phyloP scores from a whole-genome alignment of 2,888 invertebrate genomes.

The Polyommatus iphigenia region DNA sequence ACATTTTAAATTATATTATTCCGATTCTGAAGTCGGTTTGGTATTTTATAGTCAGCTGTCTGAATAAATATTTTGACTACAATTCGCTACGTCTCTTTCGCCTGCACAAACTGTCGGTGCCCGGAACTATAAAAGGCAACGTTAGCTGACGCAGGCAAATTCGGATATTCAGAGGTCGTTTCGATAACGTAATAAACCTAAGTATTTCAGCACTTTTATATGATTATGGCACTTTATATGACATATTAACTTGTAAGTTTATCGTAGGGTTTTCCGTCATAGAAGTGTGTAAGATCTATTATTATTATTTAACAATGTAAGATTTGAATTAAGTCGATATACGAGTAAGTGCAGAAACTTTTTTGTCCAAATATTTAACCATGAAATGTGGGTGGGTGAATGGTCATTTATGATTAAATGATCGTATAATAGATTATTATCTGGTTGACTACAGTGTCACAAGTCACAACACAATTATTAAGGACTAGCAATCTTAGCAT shows the following conservation, averaged over 20 bases:
- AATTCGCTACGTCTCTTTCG: background rate
- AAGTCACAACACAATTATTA: too few species aligned
- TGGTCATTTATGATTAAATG: too few species aligned
- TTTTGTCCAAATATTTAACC: background rate
- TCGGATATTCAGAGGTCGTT: constrained; percentile 61
- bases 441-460: too few species aligned
- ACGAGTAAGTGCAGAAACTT: background rate
- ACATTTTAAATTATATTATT: too few species aligned
- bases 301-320: constrained; percentile 10
- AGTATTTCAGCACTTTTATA: constrained; percentile 29
- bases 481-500: too few species aligned
- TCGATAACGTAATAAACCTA: constrained; percentile 37
- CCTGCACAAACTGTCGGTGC: background rate
- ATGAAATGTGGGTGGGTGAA: too few species aligned
- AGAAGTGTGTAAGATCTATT: background rate
- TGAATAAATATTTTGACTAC: constrained; percentile 21
- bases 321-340: background rate
- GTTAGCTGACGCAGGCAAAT: constrained; percentile 62
- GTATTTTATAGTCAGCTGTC: background rate
- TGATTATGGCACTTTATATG: constrained; percentile 17
- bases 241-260: constrained; percentile 16
- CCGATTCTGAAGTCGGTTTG: background rate
- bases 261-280: background rate
- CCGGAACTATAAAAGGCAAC: constrained; percentile 37
- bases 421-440: too few species aligned